Percentiles rank a stretch among this genome's conserved stretches.
These are phyloP conservation scores for Echinometra lucunter DNA, from an alignment of 53 echinoderm and acorn worm genomes.

Conservation along the genomic window DNA sequence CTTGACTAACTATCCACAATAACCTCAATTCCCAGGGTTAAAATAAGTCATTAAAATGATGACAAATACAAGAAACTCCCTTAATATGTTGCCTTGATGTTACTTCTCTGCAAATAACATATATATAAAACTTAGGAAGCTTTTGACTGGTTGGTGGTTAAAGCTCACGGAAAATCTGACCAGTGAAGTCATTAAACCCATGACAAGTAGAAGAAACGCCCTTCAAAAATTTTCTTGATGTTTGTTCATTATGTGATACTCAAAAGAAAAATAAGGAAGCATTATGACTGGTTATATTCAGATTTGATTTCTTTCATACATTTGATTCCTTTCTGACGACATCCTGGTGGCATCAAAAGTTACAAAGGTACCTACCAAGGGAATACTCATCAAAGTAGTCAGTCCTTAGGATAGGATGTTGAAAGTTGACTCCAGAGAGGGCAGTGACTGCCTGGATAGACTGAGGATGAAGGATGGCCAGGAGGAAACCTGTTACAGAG, in stretches of 20 bases:
- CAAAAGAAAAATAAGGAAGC: no score
- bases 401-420: conserved; percentile 45
- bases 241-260: not conserved
- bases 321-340: not conserved
- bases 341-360: not conserved
- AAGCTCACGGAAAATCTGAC: not conserved
- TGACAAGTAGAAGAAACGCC: not conserved
- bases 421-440: conserved; percentile 59
- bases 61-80: not conserved
- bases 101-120: not conserved
- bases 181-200: not conserved
- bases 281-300: no score
- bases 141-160: not conserved
- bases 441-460: not conserved
- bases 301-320: not conserved
- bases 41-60: not conserved
- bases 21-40: not conserved
- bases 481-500: not conserved
- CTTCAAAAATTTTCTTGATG: not conserved
- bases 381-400: conserved; percentile 47
- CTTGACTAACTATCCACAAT: not conserved
- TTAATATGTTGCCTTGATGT: not conserved
- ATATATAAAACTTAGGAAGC: not conserved
- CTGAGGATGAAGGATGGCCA: not conserved
- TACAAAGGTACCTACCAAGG: not conserved